Conservation (phyloP, 1,140 invertebrate genomes). For the Calephelis virginiensis region DNA sequence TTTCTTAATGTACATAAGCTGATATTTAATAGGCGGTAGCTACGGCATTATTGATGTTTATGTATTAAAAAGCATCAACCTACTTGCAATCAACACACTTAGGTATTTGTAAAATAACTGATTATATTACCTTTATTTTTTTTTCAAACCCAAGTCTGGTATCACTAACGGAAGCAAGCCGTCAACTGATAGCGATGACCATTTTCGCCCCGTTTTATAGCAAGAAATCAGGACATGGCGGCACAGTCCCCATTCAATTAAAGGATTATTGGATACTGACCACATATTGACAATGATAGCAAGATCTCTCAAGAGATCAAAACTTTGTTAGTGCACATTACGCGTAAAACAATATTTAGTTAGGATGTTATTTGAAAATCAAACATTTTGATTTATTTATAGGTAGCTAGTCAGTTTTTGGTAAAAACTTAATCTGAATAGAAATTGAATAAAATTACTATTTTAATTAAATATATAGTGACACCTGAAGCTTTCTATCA, state of each 20-base stretch:
- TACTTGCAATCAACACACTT: no score
- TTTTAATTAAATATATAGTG: no score
- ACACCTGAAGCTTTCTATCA: no score
- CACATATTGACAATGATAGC: slow-evolving; percentile 59
- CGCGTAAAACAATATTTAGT: slow-evolving; percentile 23
- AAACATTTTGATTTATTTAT: no score
- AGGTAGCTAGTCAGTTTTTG: no score
- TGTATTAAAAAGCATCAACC: no score
- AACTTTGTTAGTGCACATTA: slow-evolving; percentile 67
- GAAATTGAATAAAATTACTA: no score
- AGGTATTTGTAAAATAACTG: background rate
- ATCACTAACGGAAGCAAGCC: slow-evolving; percentile 39
- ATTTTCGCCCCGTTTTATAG: slow-evolving; percentile 63
- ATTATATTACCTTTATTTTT: slow-evolving; percentile 35
- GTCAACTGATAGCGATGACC: slow-evolving; percentile 54
- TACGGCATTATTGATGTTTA: no score
- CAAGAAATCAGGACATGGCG: slow-evolving; percentile 41
- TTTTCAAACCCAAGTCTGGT: slow-evolving; percentile 35
- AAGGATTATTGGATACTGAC: slow-evolving; percentile 66
- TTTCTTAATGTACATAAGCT: no score
- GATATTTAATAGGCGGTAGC: no score
- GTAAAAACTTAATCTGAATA: no score
- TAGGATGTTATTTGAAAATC: background rate
- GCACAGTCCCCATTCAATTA: slow-evolving; percentile 52
- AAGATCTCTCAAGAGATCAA: slow-evolving; percentile 49